Conservation (phyloP, 1,140 invertebrate genomes). For the Ceratosolen fusciceps region DNA sequence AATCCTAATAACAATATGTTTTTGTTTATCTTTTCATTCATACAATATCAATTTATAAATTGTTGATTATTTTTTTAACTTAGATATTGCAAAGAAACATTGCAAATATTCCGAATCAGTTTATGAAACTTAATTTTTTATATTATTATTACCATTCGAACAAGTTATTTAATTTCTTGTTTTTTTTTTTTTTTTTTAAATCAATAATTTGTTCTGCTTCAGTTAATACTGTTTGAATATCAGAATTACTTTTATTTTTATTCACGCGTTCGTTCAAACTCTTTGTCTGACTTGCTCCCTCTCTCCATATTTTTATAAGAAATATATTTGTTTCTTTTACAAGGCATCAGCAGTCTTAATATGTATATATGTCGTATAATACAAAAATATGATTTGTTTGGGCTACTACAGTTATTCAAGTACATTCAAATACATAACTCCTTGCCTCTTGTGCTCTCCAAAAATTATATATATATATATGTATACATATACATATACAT, state of each 20-base stretch:
- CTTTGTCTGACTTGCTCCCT: slow-evolving; percentile 28
- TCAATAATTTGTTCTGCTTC: slow-evolving; percentile 38
- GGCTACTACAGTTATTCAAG: slow-evolving; percentile 35
- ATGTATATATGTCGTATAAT: slow-evolving; percentile 50
- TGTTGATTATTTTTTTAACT: slow-evolving; percentile 7
- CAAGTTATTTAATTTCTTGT: slow-evolving; percentile 15
- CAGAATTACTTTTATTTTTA: slow-evolving; percentile 34
- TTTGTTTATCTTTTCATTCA: background rate
- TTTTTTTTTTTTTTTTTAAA: slow-evolving; percentile 15
- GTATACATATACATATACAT: too few relatives aligned
- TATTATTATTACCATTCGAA: slow-evolving; percentile 6
- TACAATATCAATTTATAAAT: slow-evolving; percentile 31
- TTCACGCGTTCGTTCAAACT: slow-evolving; percentile 3
- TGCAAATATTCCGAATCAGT: slow-evolving; percentile 25
- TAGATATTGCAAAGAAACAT: background rate
- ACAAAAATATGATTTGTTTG: slow-evolving; percentile 55
- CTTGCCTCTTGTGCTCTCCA: slow-evolving; percentile 9
- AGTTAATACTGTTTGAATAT: slow-evolving; percentile 50
- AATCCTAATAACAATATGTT: slow-evolving; percentile 33
- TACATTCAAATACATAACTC: slow-evolving; percentile 12
- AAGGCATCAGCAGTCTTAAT: slow-evolving; percentile 58
- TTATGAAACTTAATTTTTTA: slow-evolving; percentile 31
- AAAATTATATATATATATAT: slow-evolving; percentile 37
- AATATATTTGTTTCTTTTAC: slow-evolving; percentile 40
- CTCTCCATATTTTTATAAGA: slow-evolving; percentile 38